Base-by-base conservation (phyloP, 2,888 invertebrate genomes). In the Epinotia bilunana region DNA sequence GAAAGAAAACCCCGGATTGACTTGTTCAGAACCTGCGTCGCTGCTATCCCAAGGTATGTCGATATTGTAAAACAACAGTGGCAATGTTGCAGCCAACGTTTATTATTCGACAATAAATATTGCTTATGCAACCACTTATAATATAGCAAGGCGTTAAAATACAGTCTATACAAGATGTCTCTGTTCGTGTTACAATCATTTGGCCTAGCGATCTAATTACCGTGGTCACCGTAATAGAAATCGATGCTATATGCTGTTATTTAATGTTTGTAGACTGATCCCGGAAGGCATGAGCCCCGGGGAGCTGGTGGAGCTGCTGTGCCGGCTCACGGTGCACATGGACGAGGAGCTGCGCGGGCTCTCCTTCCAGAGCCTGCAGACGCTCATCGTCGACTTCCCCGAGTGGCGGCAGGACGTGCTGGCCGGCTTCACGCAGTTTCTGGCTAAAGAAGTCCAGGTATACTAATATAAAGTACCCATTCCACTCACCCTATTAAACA, bases 1-100 rank as follows among this genome's bases (percentile, higher is more conserved):
- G 99, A 99, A 88, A 95, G 99, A 57, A 99, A 99, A 88, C 99
- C 99, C 0, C 97, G 99, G 86, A 98, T 99, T 80, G 99, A 99
- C 92, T 93, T 99, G 82, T 99, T 99, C 88, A 96, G 99, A 61
- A 99, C 99, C 0, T 99, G 99, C 86, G 98, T 99, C 18, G 99
- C 99, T 11, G 99, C 99, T 6, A 99, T 99, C 83, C 99, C 99
- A 0, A 91, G 94, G 94, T 91, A 76, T 80, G 78, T 28, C 13
- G 46, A 4, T 13, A 49, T 49, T 49, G 13, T 49, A 49, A 33
- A 33, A 49, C 13, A 49, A 49, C 13, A 46, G 46, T 49, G 46
- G 46, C 16, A 49, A 49, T 4, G 3, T 11, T 49, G 46, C 12
- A n/a, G 13, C 16, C 5, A 49, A 49, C 49, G 49, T 16, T 49